phyloP scores from a whole-genome alignment of 2,888 invertebrate genomes.

The Pterostichus madidus region DNA sequence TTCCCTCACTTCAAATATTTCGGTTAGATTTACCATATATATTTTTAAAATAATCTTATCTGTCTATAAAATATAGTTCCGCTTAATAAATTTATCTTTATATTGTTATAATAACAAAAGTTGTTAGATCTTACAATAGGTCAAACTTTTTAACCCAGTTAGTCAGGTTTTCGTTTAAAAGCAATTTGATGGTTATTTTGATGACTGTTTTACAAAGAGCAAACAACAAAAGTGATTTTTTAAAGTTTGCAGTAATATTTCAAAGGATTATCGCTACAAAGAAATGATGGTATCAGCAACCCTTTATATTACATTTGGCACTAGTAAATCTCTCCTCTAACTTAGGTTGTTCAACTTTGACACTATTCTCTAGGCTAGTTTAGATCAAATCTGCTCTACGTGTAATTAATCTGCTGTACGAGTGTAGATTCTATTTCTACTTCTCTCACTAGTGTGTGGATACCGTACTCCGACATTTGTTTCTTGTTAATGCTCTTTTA shows the following conservation, averaged over 20 bases:
- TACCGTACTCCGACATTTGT: slow-evolving; percentile 21
- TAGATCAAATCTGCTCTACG: slow-evolving; percentile 53
- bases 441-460: slow-evolving; percentile 1
- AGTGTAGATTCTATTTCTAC: slow-evolving; percentile 40
- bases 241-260: slow-evolving; percentile 16
- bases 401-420: slow-evolving; percentile 56
- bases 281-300: slow-evolving; percentile 34
- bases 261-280: slow-evolving; percentile 17
- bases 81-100: no score
- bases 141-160: no score
- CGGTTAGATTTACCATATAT: no score
- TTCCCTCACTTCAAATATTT: no score
- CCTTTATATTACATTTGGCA: slow-evolving; percentile 48
- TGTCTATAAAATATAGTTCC: no score
- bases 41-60: no score
- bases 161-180: no score
- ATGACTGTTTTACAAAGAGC: not conserved
- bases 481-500: slow-evolving; percentile 57
- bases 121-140: no score
- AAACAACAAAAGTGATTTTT: not conserved
- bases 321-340: slow-evolving; percentile 1
- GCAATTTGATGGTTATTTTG: no score
- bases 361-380: slow-evolving; percentile 51
- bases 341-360: slow-evolving; percentile 60
- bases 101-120: no score